Evolutionary conservation across 2,797 vertebrate genomes (phyloP).

Genomic region (Enteromius viviparus): DNA sequence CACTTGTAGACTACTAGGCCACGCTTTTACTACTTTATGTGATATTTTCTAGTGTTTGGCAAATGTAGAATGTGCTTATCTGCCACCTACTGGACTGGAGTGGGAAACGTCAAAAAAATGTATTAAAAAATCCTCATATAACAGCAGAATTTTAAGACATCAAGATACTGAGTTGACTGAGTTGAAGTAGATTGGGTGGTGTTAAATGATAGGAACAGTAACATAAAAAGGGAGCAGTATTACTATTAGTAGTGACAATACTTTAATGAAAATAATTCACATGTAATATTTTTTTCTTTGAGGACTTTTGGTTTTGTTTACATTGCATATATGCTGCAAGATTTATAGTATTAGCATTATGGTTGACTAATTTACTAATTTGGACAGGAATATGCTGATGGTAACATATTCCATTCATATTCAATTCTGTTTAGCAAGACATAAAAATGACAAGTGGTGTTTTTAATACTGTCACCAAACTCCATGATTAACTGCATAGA

Average conservation of each 20-base stretch:
- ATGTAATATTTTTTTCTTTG: neutral
- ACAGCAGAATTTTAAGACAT: neutral
- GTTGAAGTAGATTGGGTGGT: neutral
- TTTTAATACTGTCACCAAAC: conserved; percentile 15
- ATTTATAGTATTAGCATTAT: neutral
- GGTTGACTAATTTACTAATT: neutral
- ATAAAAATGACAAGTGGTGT: conserved; percentile 2
- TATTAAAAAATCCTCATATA: neutral
- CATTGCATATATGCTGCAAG: neutral
- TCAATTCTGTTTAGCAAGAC: neutral
- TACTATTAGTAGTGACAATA: neutral
- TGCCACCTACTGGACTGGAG: conserved; percentile 3
- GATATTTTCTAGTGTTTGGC: neutral
- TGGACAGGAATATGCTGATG: neutral
- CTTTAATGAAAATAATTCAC: neutral
- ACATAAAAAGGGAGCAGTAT: neutral
- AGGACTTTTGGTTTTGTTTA: neutral
- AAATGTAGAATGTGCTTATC: neutral
- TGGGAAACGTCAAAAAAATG: neutral
- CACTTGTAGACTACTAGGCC: neutral
- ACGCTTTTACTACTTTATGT: neutral
- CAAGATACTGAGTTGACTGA: neutral
- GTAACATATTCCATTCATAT: neutral
- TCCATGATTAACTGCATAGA: conserved; percentile 12
- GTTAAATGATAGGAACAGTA: neutral